Evolutionary conservation across 2,888 invertebrate genomes (phyloP).

Genomic region (Atethmia centrago): DNA sequence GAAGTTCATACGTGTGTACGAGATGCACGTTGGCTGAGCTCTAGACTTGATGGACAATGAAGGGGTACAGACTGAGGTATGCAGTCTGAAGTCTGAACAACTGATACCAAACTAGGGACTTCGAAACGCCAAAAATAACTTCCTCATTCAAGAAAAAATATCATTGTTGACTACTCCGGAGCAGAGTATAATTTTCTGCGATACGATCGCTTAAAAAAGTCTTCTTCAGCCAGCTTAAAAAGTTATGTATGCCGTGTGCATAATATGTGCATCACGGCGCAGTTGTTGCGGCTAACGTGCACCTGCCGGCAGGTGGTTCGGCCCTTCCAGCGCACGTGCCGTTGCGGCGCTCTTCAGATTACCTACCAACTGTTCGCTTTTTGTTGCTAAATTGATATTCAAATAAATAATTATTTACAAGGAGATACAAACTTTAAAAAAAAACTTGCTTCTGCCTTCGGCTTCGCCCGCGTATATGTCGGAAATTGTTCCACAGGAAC

Average conservation of each 20-base stretch:
- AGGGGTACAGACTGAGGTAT: background rate
- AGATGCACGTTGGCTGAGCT: background rate
- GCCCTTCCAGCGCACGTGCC: constrained; percentile 71
- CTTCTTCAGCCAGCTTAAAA: constrained; percentile 41
- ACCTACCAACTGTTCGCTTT: constrained; percentile 54
- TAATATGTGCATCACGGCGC: constrained; percentile 51
- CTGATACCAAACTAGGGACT: background rate
- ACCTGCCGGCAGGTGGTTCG: constrained; percentile 84
- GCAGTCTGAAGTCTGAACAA: background rate
- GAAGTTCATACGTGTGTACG: background rate
- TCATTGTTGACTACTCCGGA: constrained; percentile 1
- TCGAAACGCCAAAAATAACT: background rate
- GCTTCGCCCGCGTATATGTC: background rate
- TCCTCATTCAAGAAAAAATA: background rate
- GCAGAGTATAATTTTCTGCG: constrained; percentile 18
- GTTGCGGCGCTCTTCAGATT: constrained; percentile 60
- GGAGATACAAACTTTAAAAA: background rate
- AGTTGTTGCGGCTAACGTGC: constrained; percentile 67
- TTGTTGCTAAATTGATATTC: constrained; percentile 41
- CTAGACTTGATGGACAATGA: background rate
- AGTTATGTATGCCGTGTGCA: constrained; percentile 21
- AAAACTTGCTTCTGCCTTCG: too few relatives aligned
- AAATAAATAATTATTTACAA: constrained; percentile 21
- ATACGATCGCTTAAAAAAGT: constrained; percentile 18
- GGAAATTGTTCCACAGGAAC: too few relatives aligned